A percentile compares a stretch with the other conserved stretches of the same genome.
Evolutionary conservation across 1,140 invertebrate species (phyloP).

Genomic region (Hirudo medicinalis): DNA sequence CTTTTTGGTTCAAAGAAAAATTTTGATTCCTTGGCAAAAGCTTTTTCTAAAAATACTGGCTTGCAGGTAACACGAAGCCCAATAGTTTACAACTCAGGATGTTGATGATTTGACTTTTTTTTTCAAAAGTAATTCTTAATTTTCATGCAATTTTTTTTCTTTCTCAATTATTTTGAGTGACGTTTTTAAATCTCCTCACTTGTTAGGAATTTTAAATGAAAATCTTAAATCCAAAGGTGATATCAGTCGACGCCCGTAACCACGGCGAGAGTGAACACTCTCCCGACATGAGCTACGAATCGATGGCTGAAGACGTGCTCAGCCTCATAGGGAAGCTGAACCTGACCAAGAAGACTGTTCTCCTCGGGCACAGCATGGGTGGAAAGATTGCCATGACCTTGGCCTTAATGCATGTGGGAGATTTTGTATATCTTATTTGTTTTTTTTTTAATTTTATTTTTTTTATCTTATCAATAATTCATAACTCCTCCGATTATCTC

Average conservation of each 20-base stretch:
- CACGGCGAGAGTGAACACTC: slow-evolving; percentile 77
- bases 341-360: slow-evolving; percentile 49
- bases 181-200: not conserved
- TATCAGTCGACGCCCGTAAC: slow-evolving; percentile 71
- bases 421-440: not conserved
- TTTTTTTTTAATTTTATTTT: not conserved
- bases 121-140: too few species aligned
- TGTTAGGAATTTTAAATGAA: slow-evolving; percentile 6
- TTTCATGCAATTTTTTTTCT: slow-evolving; percentile 7
- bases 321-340: slow-evolving; percentile 50
- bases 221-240: slow-evolving; percentile 45
- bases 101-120: not conserved
- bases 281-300: slow-evolving; percentile 53
- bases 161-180: not conserved
- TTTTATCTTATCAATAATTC: not conserved
- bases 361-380: slow-evolving; percentile 83
- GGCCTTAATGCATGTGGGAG: slow-evolving; percentile 52
- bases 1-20: slow-evolving; percentile 72
- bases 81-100: not conserved
- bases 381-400: slow-evolving; percentile 67
- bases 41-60: slow-evolving; percentile 28
- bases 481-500: too few species aligned
- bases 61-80: not conserved
- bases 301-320: slow-evolving; percentile 59
- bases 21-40: slow-evolving; percentile 65